These are phyloP conservation scores for Euwallacea fornicatus DNA, from an alignment of 1,140 invertebrate species.

Conservation along the genomic window DNA sequence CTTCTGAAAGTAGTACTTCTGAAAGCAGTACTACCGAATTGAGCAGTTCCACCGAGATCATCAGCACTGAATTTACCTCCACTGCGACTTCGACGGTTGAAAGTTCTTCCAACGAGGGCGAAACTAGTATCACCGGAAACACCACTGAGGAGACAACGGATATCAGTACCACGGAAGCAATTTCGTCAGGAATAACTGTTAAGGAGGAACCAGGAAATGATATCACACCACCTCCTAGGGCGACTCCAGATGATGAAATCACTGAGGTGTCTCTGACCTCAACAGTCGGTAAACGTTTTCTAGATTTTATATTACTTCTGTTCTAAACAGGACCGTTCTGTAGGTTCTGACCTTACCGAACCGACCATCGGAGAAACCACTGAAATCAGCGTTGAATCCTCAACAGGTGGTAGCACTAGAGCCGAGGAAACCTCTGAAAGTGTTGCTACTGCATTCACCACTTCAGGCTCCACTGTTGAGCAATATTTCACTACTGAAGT, in stretches of 20 bases:
- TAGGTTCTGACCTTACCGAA: no score
- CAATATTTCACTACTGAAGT: constrained; percentile 32
- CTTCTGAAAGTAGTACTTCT: background rate
- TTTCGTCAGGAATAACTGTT: background rate
- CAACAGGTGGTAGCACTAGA: background rate
- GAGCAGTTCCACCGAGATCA: background rate
- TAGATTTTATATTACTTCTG: no score
- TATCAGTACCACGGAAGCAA: constrained; percentile 38
- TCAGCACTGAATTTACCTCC: no score
- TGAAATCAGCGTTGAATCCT: constrained; percentile 26
- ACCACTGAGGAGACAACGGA: constrained; percentile 4
- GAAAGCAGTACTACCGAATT: constrained; percentile 24
- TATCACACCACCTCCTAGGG: constrained; percentile 36
- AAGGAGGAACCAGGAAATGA: constrained; percentile 34
- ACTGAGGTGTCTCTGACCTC: background rate
- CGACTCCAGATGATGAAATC: constrained; percentile 9
- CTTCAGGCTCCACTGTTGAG: background rate
- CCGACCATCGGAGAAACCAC: constrained; percentile 1
- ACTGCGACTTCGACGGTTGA: constrained; percentile 26
- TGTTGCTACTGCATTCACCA: no score
- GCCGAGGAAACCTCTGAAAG: background rate
- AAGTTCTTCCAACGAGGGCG: background rate
- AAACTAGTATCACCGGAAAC: constrained; percentile 10
- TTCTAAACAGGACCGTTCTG: no score
- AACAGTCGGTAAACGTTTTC: background rate